These are phyloP conservation scores for Ailurus styani DNA, from an alignment of 2,113 vertebrate genomes.

Conservation along the genomic window DNA sequence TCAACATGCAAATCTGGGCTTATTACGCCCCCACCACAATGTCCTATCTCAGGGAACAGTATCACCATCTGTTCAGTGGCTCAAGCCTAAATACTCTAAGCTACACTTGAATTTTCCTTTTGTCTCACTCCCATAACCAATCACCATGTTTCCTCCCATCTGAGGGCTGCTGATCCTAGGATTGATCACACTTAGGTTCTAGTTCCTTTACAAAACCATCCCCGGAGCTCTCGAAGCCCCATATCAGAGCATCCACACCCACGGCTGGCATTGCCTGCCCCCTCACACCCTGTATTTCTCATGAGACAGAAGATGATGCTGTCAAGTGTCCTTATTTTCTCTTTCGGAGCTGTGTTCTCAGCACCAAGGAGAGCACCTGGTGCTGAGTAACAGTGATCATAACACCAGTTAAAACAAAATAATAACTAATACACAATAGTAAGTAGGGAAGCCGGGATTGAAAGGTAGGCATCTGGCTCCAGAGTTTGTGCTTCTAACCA, in stretches of 20 bases:
- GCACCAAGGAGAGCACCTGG: neutral
- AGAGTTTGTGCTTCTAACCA: neutral
- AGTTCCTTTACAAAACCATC: neutral
- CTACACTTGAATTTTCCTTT: neutral
- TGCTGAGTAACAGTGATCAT: neutral
- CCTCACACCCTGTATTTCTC: neutral
- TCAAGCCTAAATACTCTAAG: neutral
- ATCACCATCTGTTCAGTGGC: neutral
- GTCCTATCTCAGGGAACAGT: neutral
- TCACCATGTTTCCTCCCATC: neutral
- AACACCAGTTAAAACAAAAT: neutral
- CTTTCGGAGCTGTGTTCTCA: neutral
- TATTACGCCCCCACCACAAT: neutral
- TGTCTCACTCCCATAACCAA: neutral
- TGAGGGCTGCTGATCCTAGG: neutral
- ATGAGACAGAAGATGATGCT: neutral
- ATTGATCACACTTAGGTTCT: neutral
- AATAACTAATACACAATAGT: neutral
- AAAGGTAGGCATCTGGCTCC: neutral
- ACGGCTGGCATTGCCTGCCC: neutral
- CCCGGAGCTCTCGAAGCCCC: neutral
- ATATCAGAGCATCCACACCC: neutral
- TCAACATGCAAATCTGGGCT: neutral
- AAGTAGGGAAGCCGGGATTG: neutral
- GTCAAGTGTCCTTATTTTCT: neutral